phyloP scores from a whole-genome alignment of 2,888 invertebrate genomes.

The Coelogynopora nodosa region DNA sequence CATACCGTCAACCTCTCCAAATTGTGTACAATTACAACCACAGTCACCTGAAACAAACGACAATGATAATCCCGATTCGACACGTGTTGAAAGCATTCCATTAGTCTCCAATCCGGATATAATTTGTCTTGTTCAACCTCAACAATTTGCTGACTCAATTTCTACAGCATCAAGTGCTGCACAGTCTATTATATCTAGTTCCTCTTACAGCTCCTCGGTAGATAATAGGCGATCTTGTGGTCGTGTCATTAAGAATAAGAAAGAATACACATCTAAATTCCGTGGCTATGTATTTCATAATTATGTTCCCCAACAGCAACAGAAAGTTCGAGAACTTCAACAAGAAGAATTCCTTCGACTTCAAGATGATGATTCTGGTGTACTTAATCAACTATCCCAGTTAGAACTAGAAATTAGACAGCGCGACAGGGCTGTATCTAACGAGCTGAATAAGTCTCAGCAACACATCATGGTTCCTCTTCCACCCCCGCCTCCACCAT shows the following conservation, averaged over 20 bases:
- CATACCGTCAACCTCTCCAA: background rate
- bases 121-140: background rate
- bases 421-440: background rate
- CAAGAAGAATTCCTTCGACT: constrained; percentile 38
- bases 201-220: background rate
- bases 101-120: background rate
- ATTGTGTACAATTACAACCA: background rate
- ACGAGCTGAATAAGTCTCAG: background rate
- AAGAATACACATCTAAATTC: constrained; percentile 8
- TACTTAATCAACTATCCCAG: background rate
- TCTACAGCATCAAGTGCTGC: constrained; percentile 9
- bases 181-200: background rate
- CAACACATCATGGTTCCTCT: background rate
- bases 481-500: background rate
- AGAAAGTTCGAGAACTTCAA: constrained; percentile 39
- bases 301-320: constrained; percentile 34
- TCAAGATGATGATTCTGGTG: constrained; percentile 15
- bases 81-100: background rate
- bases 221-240: background rate
- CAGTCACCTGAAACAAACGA: background rate
- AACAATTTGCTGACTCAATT: background rate
- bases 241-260: constrained; percentile 8
- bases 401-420: background rate
- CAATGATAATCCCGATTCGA: background rate
- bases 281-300: constrained; percentile 38